These are phyloP conservation scores for Drosophila parabipectinata DNA, from an alignment of 1,140 invertebrate genomes.

Conservation along the genomic window DNA sequence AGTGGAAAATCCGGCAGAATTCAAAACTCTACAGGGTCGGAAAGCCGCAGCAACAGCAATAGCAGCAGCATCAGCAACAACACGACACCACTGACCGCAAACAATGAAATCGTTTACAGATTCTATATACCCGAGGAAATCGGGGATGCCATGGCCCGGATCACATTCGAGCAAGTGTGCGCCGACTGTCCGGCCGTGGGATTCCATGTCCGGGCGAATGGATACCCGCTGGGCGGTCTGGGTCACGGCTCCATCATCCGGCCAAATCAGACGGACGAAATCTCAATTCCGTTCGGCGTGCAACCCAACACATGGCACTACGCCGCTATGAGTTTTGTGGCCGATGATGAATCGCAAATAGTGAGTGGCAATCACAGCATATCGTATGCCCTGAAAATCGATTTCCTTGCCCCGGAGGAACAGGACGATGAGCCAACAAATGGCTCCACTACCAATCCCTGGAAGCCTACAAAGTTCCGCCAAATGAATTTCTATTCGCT, in stretches of 20 bases:
- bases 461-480: constrained; percentile 58
- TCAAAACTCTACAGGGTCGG: constrained; percentile 25
- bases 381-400: constrained; percentile 60
- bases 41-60: constrained; percentile 18
- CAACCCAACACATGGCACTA: constrained; percentile 87
- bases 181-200: constrained; percentile 65
- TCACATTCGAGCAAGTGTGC: constrained; percentile 65
- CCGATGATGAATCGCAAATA: constrained; percentile 31
- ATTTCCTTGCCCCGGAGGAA: constrained; percentile 33
- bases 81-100: constrained; percentile 35
- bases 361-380: constrained; percentile 18
- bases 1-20: constrained; percentile 11
- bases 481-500: constrained; percentile 85
- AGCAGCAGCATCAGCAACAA: background rate
- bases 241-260: constrained; percentile 63
- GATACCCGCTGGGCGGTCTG: constrained; percentile 57
- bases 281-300: constrained; percentile 85
- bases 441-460: constrained; percentile 46
- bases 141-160: constrained; percentile 61
- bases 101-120: constrained; percentile 80
- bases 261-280: constrained; percentile 69
- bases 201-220: constrained; percentile 72
- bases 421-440: background rate
- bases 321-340: constrained; percentile 82
- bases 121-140: constrained; percentile 83